Evolutionary conservation across 2,888 invertebrate genomes (phyloP).

Genomic region (Trichopria drosophilae): DNA sequence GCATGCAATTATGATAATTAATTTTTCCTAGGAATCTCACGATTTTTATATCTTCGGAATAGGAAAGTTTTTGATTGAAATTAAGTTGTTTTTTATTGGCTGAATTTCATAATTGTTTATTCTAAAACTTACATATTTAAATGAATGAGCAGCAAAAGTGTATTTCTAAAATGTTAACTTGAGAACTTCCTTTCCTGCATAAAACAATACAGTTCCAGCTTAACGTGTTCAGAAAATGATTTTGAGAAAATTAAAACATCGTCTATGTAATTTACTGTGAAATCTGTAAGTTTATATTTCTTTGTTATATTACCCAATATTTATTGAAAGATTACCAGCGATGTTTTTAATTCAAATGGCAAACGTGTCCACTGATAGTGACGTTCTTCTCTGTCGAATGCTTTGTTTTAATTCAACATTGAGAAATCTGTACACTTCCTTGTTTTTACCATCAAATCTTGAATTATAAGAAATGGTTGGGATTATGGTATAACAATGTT

Average conservation of each 20-base stretch:
- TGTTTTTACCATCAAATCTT: conserved; percentile 32
- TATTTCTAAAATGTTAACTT: conserved; percentile 28
- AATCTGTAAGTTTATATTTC: conserved; percentile 17
- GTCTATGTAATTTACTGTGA: conserved; percentile 23
- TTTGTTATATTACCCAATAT: conserved; percentile 22
- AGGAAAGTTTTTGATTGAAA: conserved; percentile 27
- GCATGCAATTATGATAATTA: conserved; percentile 23
- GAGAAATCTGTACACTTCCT: conserved; percentile 30
- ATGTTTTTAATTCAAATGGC: conserved; percentile 23
- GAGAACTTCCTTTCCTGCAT: conserved; percentile 27
- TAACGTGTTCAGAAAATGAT: conserved; percentile 18
- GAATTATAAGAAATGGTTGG: conserved; percentile 36
- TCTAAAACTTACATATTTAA: too few relatives aligned
- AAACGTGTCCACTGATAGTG: conserved; percentile 27
- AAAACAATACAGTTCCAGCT: conserved; percentile 9
- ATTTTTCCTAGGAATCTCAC: conserved; percentile 7
- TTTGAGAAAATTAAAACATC: conserved; percentile 24
- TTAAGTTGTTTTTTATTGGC: conserved; percentile 31
- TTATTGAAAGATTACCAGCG: conserved; percentile 29
- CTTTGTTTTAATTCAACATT: conserved; percentile 33
- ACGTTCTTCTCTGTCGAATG: too few relatives aligned
- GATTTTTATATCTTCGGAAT: too few relatives aligned
- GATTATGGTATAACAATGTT: conserved; percentile 34
- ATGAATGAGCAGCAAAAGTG: too few relatives aligned
- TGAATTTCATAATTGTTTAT: conserved; percentile 10